Percentiles rank a stretch among this genome's conserved stretches.
Conservation (phyloP, 2,888 invertebrate species). For the Physocephala rufipes region DNA sequence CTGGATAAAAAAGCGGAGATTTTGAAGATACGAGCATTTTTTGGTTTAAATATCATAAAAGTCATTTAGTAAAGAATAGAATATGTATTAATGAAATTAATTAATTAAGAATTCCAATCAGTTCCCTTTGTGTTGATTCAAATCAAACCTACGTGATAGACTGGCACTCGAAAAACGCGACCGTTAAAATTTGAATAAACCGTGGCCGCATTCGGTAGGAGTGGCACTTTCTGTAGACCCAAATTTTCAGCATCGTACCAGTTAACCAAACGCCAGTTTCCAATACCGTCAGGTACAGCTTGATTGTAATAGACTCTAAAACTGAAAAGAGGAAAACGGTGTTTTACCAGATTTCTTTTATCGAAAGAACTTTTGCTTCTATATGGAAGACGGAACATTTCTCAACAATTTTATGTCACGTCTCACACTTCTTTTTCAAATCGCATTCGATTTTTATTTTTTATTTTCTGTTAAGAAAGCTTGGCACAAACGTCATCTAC, state of each 20-base stretch:
- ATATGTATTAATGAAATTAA: not conserved
- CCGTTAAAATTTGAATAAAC: constrained; percentile 75
- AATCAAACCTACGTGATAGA: constrained; percentile 72
- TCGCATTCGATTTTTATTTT: too few species aligned
- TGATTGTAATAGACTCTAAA: constrained; percentile 80
- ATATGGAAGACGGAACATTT: not conserved
- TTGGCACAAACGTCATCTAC: not conserved
- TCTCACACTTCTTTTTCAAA: too few species aligned
- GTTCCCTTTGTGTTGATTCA: too few species aligned
- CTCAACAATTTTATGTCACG: too few species aligned
- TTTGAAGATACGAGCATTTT: not conserved
- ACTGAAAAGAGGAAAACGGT: too few species aligned
- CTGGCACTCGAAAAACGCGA: constrained; percentile 74
- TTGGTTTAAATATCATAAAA: too few species aligned
- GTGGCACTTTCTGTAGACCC: constrained; percentile 73
- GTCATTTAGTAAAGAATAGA: not conserved
- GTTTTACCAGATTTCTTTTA: not conserved
- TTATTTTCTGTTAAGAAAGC: too few species aligned
- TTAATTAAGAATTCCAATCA: not conserved
- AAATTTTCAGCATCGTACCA: constrained; percentile 74
- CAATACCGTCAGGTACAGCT: constrained; percentile 70
- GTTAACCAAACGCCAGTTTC: constrained; percentile 73
- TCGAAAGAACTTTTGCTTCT: not conserved
- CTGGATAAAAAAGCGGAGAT: constrained; percentile 55
- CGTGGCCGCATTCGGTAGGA: constrained; percentile 71